Conservation (phyloP, 2,113 vertebrate species). For the Etheostoma spectabile region DNA sequence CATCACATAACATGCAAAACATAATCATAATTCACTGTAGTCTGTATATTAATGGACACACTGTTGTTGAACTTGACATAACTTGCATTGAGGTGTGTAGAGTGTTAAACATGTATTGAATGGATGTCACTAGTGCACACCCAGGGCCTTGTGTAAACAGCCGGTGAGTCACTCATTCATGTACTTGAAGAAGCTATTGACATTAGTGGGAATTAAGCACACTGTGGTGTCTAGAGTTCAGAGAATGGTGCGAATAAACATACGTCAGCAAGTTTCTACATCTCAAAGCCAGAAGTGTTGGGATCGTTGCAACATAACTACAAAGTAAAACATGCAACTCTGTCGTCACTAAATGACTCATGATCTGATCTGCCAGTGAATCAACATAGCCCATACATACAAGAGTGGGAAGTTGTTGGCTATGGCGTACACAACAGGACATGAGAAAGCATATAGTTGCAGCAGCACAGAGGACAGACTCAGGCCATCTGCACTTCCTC, state of each 20-base stretch:
- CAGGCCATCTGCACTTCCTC: slow-evolving; percentile 84
- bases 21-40: background rate
- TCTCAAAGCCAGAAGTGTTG: background rate
- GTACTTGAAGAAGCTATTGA: background rate
- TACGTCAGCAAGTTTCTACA: background rate
- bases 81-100: too few relatives aligned
- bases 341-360: background rate
- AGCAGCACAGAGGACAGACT: slow-evolving; percentile 82
- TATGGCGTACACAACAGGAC: slow-evolving; percentile 85
- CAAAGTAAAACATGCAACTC: background rate
- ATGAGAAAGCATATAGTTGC: slow-evolving; percentile 84
- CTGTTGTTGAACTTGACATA: background rate
- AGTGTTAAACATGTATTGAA: background rate
- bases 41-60: background rate
- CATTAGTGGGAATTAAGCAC: background rate
- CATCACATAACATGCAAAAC: background rate
- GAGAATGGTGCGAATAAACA: background rate
- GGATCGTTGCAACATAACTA: background rate
- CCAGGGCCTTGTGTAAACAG: background rate
- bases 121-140: background rate
- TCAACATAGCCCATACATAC: slow-evolving; percentile 63
- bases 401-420: slow-evolving; percentile 85
- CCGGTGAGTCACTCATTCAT: background rate
- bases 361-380: background rate
- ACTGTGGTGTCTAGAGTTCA: background rate